These are phyloP conservation scores for Taxidea taxus DNA, from an alignment of 2,113 vertebrate species.

Conservation along the genomic window DNA sequence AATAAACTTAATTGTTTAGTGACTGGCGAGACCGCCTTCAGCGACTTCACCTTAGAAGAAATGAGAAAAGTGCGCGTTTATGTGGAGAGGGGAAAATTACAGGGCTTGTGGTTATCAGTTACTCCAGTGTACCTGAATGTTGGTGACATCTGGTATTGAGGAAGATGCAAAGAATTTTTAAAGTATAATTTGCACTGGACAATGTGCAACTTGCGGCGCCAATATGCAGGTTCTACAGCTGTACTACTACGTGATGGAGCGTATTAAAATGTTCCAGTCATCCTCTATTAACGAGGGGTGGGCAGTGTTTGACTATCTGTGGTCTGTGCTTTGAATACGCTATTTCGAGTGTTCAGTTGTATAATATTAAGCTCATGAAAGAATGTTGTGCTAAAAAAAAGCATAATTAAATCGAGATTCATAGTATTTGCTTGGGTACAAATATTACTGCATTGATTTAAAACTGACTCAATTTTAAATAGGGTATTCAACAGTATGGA, in stretches of 20 bases:
- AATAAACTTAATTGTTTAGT: background rate
- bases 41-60: background rate
- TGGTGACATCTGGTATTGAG: background rate
- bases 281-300: background rate
- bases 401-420: background rate
- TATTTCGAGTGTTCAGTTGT: slow-evolving; percentile 39
- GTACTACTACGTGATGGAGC: background rate
- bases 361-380: background rate
- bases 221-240: background rate
- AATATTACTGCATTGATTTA: background rate
- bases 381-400: background rate
- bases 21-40: background rate
- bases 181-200: background rate
- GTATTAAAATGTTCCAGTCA: slow-evolving; percentile 27
- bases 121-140: background rate
- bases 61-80: background rate
- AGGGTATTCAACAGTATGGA: background rate
- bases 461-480: background rate
- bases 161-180: background rate
- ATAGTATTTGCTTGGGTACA: background rate
- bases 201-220: background rate
- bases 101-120: background rate
- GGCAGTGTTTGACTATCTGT: background rate
- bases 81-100: background rate
- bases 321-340: background rate